Base-by-base conservation (phyloP, 1,140 invertebrate genomes). In the Drosophila nannoptera region DNA sequence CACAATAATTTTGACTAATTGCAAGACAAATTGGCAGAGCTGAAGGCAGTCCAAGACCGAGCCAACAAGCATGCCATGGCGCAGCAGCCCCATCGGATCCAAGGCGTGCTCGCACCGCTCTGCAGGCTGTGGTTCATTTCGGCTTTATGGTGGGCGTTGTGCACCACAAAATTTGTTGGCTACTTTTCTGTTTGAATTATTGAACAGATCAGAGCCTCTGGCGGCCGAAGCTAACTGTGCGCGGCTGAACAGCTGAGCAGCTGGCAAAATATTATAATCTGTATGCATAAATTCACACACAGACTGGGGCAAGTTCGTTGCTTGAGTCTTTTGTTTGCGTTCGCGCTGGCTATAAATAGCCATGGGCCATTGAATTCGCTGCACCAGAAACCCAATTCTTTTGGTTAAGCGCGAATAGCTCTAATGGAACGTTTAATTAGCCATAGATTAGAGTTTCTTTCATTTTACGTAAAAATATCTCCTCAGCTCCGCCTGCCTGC, bases 1-100 rank as follows among this genome's bases (percentile, higher is more conserved):
- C 80, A 84, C 80, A 84, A 83, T 83, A 73, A 83, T 83, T 83
- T 83, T 84, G 80, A 83, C 80, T 83, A 83, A 83, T 83, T 83
- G 80, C 80, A 84, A 65, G 73, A 58, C 73, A 84, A 83, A 83
- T 83, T 76, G 80, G 62, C 74, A 66, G 35, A 33, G 50, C 61
- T 22, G 22, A 22, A 8, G 12, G 35, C 12, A 33, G 48, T 3
- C 3, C 12, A 36, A 32, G 16, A 14, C 50, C 59, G 64, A 63
- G 33, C 60, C 58, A 63, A 46, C 45, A 38, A 38, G 16, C 40
- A 35, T n/a, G 73, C 60, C 53, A 58, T 61, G 43, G 38, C 53
- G 22, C 48, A 4, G 12, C 32, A 48, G 22, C 56, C 29, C 11
- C 58, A 58, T 54, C 61, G 7, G n/a, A 50, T 7, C 48, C 9